Conservation (phyloP, 2,888 invertebrate species). For the Adelphocoris suturalis region DNA sequence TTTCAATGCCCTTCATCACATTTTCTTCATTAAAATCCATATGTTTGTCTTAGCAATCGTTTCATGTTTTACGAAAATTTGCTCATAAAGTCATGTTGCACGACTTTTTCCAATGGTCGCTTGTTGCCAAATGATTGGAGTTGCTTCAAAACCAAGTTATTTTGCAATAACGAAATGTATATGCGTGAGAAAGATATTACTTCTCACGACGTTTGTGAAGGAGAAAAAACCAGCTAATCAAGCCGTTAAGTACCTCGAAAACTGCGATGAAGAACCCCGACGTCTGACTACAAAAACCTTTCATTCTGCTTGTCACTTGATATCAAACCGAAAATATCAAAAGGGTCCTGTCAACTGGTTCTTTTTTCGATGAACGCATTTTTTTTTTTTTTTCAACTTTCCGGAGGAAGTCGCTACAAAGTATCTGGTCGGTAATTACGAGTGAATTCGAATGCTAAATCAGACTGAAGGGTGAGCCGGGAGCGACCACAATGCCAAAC, state of each 20-base stretch:
- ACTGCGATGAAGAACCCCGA: conserved; percentile 1
- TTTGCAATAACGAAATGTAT: background rate
- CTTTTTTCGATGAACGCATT: background rate
- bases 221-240: conserved; percentile 56
- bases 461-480: conserved; percentile 36
- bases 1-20: too few species aligned
- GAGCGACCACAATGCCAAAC: conserved; percentile 34
- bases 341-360: conserved; percentile 48
- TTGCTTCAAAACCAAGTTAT: background rate
- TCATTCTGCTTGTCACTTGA: conserved; percentile 48
- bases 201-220: background rate
- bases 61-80: too few species aligned
- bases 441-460: conserved; percentile 55
- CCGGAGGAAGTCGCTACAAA: conserved; percentile 49
- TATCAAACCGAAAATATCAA: conserved; percentile 59
- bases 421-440: conserved; percentile 54
- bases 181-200: conserved; percentile 37
- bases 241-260: conserved; percentile 60
- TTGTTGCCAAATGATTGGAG: too few species aligned
- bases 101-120: too few species aligned
- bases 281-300: background rate
- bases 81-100: too few species aligned
- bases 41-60: too few species aligned
- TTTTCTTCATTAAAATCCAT: too few species aligned
- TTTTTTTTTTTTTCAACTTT: background rate